phyloP scores from a whole-genome alignment of 2,797 vertebrate genomes.

The Phyllotis vaccarum region DNA sequence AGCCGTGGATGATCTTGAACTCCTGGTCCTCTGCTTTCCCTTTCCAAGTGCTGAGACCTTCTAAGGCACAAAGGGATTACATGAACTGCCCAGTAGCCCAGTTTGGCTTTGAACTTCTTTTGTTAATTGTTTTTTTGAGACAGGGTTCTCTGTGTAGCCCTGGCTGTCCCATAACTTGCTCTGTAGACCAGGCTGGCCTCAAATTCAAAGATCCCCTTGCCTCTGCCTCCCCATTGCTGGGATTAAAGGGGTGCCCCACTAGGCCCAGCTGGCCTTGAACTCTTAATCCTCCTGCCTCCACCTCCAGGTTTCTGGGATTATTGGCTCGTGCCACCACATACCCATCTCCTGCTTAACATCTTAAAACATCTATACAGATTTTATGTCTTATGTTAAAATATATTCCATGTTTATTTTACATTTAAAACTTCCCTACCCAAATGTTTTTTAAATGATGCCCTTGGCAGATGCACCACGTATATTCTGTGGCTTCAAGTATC shows the following conservation, averaged over 20 bases:
- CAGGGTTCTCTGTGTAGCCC: background rate
- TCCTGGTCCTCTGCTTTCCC: background rate
- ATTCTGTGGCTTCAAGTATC: conserved; percentile 73
- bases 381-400: conserved; percentile 80
- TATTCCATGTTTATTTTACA: conserved; percentile 79
- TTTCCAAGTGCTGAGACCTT: too few relatives aligned
- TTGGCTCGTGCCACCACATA: background rate
- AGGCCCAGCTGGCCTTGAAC: background rate
- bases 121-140: background rate
- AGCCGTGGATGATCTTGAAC: background rate
- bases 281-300: background rate
- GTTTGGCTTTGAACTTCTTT: background rate
- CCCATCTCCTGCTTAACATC: background rate
- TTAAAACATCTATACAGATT: conserved; percentile 44
- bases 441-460: conserved; percentile 28
- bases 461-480: conserved; percentile 66
- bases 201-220: background rate
- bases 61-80: background rate
- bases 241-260: background rate
- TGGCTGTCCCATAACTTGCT: background rate
- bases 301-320: background rate
- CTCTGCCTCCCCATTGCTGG: background rate
- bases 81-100: background rate
- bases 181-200: background rate
- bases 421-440: conserved; percentile 70